Evolutionary conservation across 2,797 vertebrate genomes (phyloP).

Genomic region (Peromyscus attwateri): DNA sequence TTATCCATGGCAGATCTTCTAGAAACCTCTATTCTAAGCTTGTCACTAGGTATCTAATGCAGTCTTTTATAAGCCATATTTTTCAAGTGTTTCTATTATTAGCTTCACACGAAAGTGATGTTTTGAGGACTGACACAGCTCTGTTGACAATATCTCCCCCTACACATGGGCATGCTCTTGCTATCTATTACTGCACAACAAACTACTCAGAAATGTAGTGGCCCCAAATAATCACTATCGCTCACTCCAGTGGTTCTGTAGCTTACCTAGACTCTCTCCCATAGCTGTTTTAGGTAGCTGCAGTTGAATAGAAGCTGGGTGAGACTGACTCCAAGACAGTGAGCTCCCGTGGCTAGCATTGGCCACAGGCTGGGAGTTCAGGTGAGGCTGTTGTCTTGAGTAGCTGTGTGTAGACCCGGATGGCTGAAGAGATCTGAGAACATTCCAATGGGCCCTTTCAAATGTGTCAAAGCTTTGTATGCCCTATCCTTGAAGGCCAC

Average conservation of each 20-base stretch:
- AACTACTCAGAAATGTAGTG: not conserved
- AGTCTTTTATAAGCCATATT: slow-evolving; percentile 26
- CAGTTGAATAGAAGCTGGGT: not conserved
- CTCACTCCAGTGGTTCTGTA: not conserved
- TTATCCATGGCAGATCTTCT: not conserved
- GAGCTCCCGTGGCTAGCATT: not conserved
- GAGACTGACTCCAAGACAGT: not conserved
- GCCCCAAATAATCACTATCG: not conserved
- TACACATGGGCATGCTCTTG: not conserved
- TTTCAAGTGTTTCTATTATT: slow-evolving; percentile 15
- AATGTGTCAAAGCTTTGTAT: not conserved
- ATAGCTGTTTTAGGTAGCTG: not conserved
- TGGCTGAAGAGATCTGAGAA: not conserved
- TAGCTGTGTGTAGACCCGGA: not conserved
- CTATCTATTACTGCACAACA: not conserved
- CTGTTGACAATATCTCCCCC: not conserved
- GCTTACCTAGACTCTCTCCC: not conserved
- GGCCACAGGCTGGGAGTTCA: not conserved
- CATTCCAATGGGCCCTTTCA: not conserved
- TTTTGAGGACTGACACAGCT: not conserved
- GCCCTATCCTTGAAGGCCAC: not conserved
- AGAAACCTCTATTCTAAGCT: not conserved
- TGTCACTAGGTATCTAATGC: not conserved
- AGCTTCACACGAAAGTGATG: not conserved
- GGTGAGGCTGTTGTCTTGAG: not conserved